These are phyloP conservation scores for Edolisoma coerulescens DNA, from an alignment of 2,113 vertebrate species.

Conservation along the genomic window DNA sequence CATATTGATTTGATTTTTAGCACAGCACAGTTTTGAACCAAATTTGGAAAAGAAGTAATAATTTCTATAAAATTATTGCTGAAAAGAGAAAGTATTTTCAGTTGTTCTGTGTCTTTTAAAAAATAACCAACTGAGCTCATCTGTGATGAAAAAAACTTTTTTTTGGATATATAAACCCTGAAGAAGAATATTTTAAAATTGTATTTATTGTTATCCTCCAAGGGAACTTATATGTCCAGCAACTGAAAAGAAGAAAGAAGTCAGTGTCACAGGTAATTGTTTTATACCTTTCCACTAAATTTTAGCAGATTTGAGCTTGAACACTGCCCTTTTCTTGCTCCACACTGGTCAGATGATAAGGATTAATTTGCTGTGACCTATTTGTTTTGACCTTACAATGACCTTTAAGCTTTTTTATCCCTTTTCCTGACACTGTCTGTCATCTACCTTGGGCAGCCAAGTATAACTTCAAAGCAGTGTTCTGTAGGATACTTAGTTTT, in stretches of 20 bases:
- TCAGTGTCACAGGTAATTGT: background rate
- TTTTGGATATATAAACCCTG: background rate
- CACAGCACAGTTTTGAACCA: background rate
- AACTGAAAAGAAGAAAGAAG: background rate
- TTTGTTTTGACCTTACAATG: constrained; percentile 71
- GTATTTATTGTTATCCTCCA: background rate
- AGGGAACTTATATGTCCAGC: background rate
- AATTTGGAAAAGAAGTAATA: background rate
- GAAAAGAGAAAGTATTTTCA: background rate
- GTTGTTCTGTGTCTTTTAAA: background rate
- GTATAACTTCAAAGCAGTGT: constrained; percentile 62
- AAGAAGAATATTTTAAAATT: background rate
- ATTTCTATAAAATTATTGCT: background rate
- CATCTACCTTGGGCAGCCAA: constrained; percentile 47
- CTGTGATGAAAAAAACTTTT: background rate
- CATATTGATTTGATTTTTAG: background rate
- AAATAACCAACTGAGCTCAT: background rate
- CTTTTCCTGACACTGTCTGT: constrained; percentile 55
- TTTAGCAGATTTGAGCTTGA: constrained; percentile 28
- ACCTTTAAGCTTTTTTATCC: constrained; percentile 58
- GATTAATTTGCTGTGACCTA: constrained; percentile 75
- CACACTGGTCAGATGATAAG: constrained; percentile 59
- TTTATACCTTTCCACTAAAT: constrained; percentile 38
- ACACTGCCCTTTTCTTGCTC: constrained; percentile 37
- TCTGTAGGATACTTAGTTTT: constrained; percentile 57